These are phyloP conservation scores for Tinamus major DNA, from an alignment of 2,797 vertebrate genomes.

Conservation along the genomic window DNA sequence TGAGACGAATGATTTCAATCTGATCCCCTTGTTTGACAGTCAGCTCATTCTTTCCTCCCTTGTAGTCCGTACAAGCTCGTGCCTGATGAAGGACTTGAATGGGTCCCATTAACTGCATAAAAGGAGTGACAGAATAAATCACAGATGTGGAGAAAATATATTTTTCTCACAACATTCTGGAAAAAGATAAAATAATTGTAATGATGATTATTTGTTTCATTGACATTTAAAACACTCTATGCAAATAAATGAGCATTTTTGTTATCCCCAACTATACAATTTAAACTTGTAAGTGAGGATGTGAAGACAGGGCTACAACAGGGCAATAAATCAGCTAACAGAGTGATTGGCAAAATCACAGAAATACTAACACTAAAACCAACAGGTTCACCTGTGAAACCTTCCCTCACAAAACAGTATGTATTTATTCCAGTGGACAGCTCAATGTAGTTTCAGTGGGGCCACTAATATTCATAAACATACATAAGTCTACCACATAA, in stretches of 20 bases:
- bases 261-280: neutral
- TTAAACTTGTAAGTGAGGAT: neutral
- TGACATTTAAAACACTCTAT: neutral
- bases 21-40: constrained; percentile 86
- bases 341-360: neutral
- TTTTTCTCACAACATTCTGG: neutral
- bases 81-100: constrained; percentile 86
- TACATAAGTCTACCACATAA: neutral
- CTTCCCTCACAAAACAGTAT: neutral
- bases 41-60: constrained; percentile 87
- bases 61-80: constrained; percentile 81
- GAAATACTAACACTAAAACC: neutral
- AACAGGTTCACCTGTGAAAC: neutral
- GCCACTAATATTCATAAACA: neutral
- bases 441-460: neutral
- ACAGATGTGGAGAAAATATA: neutral
- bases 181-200: neutral
- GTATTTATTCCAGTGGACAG: neutral
- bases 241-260: neutral
- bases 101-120: constrained; percentile 82
- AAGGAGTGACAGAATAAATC: neutral
- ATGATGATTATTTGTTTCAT: neutral
- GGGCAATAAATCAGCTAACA: neutral
- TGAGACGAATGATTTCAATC: constrained; percentile 89
- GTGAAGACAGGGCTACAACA: neutral